These are phyloP conservation scores for Montifringilla adamsi DNA, from an alignment of 2,113 vertebrate species.

Conservation along the genomic window DNA sequence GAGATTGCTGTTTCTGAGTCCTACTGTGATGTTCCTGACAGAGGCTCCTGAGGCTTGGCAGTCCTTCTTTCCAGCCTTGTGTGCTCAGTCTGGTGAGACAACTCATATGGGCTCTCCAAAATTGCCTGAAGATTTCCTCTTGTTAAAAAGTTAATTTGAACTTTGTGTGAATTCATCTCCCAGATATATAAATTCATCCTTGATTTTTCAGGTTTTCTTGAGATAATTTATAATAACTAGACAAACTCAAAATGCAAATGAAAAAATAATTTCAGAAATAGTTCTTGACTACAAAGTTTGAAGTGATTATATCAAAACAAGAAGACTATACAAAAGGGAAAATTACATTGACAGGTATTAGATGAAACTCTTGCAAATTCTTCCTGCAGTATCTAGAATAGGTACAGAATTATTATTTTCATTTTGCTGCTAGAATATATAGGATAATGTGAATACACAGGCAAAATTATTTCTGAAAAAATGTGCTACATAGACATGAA, in stretches of 20 bases:
- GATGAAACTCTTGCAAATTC: background rate
- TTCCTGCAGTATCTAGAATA: background rate
- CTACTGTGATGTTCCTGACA: background rate
- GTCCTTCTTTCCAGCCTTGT: background rate
- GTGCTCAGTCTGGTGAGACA: background rate
- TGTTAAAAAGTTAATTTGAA: background rate
- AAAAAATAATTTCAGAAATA: background rate
- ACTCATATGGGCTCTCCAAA: background rate
- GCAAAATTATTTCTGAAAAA: background rate
- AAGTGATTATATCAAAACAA: background rate
- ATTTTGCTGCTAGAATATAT: background rate
- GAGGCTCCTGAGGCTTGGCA: background rate
- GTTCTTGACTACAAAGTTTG: background rate
- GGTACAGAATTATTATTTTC: background rate
- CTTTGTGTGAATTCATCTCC: background rate
- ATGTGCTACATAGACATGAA: background rate
- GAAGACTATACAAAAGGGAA: background rate
- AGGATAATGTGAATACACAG: background rate
- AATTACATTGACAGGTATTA: background rate
- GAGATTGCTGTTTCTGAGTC: background rate
- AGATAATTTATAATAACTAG: background rate
- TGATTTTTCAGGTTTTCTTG: background rate
- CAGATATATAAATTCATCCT: background rate
- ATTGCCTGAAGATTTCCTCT: background rate
- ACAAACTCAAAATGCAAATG: background rate